A percentile compares a stretch with the other conserved stretches of the same genome.
Evolutionary conservation across 2,888 invertebrate species (phyloP).

Genomic region (Achlya flavicornis): DNA sequence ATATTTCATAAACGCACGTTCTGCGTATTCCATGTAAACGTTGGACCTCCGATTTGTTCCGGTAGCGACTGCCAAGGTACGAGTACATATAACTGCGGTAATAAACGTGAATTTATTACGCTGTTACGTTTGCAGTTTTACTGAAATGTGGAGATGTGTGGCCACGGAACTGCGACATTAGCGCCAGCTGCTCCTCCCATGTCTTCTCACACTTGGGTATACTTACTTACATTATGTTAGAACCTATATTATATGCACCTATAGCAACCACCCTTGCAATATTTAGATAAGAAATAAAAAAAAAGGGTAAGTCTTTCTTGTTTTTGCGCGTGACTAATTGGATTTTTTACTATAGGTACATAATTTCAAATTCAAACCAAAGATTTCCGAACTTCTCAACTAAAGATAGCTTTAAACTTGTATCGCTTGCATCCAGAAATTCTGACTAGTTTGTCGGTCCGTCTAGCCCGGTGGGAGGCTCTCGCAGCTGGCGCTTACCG

Average conservation of each 20-base stretch:
- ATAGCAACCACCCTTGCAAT: neutral
- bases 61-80: conserved; percentile 67
- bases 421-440: no score
- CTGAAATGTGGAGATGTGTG: conserved; percentile 77
- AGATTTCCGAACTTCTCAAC: no score
- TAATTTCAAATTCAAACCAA: no score
- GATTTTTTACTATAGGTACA: no score
- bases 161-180: conserved; percentile 60
- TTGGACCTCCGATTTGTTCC: conserved; percentile 70
- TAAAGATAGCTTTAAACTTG: no score
- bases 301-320: no score
- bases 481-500: no score
- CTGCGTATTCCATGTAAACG: conserved; percentile 61
- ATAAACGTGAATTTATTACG: conserved; percentile 81
- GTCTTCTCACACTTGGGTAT: conserved; percentile 39
- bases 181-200: conserved; percentile 57
- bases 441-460: no score
- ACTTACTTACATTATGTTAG: neutral
- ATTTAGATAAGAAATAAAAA: neutral
- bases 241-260: neutral
- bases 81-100: conserved; percentile 73
- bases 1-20: conserved; percentile 69
- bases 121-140: conserved; percentile 80
- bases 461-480: no score
- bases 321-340: no score